phyloP scores from a whole-genome alignment of 1,140 invertebrate species.

The Panulirus ornatus region DNA sequence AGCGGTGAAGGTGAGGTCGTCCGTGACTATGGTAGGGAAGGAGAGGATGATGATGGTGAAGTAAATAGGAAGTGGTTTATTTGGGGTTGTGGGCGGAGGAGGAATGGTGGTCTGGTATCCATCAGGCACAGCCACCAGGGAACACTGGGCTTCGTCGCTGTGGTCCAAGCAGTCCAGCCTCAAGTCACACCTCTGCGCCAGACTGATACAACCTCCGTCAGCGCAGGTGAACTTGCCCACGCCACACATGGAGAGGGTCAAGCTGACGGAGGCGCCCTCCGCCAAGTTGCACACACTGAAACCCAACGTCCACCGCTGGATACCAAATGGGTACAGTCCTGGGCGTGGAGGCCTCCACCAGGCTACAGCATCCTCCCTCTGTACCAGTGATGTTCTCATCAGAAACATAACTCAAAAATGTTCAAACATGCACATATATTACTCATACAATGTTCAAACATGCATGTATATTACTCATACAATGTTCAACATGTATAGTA shows the following conservation, averaged over 20 bases:
- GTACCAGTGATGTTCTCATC: too few relatives aligned
- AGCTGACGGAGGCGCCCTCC: constrained; percentile 22
- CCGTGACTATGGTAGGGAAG: constrained; percentile 62
- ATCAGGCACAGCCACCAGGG: constrained; percentile 67
- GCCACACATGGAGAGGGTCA: constrained; percentile 81
- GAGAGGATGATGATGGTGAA: constrained; percentile 58
- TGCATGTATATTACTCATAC: too few relatives aligned
- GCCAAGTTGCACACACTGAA: constrained; percentile 26
- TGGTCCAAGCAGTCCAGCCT: constrained; percentile 89
- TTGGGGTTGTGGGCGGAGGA: constrained; percentile 22
- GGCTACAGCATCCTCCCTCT: constrained; percentile 4
- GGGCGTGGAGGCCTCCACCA: constrained; percentile 39
- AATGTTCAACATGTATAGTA: too few relatives aligned
- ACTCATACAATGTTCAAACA: too few relatives aligned
- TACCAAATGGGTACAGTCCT: constrained; percentile 52
- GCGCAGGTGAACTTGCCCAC: constrained; percentile 91
- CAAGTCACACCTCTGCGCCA: constrained; percentile 89
- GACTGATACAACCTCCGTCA: constrained; percentile 93
- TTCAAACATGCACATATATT: too few relatives aligned
- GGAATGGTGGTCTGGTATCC: constrained; percentile 70
- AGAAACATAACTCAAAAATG: too few relatives aligned
- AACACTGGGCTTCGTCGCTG: constrained; percentile 93
- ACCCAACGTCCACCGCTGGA: constrained; percentile 27
- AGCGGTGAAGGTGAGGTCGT: constrained; percentile 42
- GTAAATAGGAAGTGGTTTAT: constrained; percentile 41